These are phyloP conservation scores for Hydrotaea cyrtoneurina DNA, from an alignment of 2,888 invertebrate genomes.

Conservation along the genomic window DNA sequence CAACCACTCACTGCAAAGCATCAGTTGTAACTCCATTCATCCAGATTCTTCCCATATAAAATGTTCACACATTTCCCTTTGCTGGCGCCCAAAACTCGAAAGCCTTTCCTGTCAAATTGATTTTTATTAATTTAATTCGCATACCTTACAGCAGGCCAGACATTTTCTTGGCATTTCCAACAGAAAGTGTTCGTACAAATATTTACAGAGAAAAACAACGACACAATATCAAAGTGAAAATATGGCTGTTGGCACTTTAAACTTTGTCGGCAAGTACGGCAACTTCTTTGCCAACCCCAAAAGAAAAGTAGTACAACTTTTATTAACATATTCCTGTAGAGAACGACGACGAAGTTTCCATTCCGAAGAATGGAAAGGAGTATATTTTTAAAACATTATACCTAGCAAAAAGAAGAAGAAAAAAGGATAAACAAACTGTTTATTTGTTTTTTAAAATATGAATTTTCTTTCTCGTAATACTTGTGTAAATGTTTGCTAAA, in stretches of 20 bases:
- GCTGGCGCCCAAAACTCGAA: no score
- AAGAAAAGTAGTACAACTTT: constrained; percentile 16
- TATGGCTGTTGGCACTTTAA: constrained; percentile 47
- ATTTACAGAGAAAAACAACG: not conserved
- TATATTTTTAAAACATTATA: not conserved
- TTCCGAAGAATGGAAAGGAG: not conserved
- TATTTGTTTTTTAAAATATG: constrained; percentile 1
- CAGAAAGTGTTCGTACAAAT: no score
- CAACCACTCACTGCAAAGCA: no score
- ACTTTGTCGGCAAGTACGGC: constrained; percentile 34
- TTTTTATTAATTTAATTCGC: no score
- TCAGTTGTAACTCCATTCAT: no score
- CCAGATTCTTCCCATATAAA: no score
- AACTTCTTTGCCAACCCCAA: not conserved
- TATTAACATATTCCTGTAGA: constrained; percentile 19
- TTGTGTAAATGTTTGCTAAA: constrained; percentile 18
- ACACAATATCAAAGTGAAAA: constrained; percentile 14
- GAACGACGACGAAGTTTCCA: constrained; percentile 30
- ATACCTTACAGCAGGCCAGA: no score
- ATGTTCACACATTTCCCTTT: no score
- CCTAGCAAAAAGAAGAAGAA: no score
- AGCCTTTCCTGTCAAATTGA: no score
- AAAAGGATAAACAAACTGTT: constrained; percentile 9
- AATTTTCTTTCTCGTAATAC: constrained; percentile 14
- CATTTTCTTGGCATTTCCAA: no score